These are phyloP conservation scores for Neopipo cinnamomea DNA, from an alignment of 2,113 vertebrate species.

Conservation along the genomic window DNA sequence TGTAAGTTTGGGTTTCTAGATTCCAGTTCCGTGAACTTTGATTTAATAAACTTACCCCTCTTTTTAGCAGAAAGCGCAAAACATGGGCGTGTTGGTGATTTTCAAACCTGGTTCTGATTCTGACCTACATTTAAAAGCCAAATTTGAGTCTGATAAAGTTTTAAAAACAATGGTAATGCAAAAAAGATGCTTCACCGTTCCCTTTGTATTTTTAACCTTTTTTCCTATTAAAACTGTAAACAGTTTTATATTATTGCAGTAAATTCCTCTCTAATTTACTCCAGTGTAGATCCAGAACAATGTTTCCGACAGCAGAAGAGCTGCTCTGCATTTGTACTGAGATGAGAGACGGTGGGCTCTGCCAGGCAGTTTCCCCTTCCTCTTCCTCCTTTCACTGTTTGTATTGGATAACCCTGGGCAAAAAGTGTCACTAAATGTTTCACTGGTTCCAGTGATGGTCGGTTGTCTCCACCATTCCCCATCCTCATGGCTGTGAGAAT, in stretches of 20 bases:
- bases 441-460: neutral
- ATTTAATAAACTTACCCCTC: neutral
- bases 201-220: constrained; percentile 38
- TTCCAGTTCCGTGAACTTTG: constrained; percentile 41
- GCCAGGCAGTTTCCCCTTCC: neutral
- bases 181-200: constrained; percentile 48
- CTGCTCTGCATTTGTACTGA: neutral
- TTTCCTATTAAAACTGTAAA: constrained; percentile 51
- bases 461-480: neutral
- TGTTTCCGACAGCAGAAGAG: neutral
- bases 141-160: constrained; percentile 41
- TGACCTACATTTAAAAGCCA: constrained; percentile 29
- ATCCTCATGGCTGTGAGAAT: neutral
- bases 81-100: neutral
- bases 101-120: constrained; percentile 50
- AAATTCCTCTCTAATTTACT: constrained; percentile 56
- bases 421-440: neutral
- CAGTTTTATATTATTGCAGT: constrained; percentile 36
- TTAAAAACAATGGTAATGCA: constrained; percentile 36
- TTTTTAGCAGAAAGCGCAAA: constrained; percentile 7
- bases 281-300: constrained; percentile 41
- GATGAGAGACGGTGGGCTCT: fast-evolving
- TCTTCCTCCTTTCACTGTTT: neutral
- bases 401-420: neutral
- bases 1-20: constrained; percentile 20